Base-by-base conservation (phyloP, 2,113 vertebrate species). In the Microcebus ravelobensis region DNA sequence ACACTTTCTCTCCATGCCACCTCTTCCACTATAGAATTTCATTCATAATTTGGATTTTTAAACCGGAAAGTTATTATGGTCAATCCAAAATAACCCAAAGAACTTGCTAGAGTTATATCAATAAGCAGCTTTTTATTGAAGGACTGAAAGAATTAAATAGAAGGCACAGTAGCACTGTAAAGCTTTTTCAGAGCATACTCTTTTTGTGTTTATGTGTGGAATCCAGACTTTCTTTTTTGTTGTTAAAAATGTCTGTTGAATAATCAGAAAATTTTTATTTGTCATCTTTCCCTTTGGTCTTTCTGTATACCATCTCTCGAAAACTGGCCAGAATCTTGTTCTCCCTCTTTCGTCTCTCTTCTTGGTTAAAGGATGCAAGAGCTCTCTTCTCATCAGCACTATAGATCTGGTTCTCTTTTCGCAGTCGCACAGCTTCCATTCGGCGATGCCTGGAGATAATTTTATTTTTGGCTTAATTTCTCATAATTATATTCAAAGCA, bases 321-420 rank as follows among this genome's bases (percentile, higher is more conserved):
- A 99, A 99, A 97, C 99, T 99, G 3, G 99, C 99, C 93, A 99
- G 98, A 97, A 99, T 99, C 98, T 99, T 99, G 98, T 99, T 99
- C 97, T 99, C 99, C 52, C 99, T 98, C 98, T 99, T 99, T 45
- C 99, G 98, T 93, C 99, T 99, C 96, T 99, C 99, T 94, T 99
- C 99, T 98, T 99, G 99, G 98, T 99, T 99, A 98, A 99, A 99
- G 50, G 99, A 99, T 0, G 99, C 99, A 88, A 99, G 98, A 11
- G 99, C 99, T 98, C 99, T 98, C 98, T 99, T 99, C 27, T 99
- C 99, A 48, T 99, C 99, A 0, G 99, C 99, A 1, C 99, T 99
- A 98, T 99, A 99, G 92, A 99, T 99, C 99, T 99, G 99, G 99
- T 99, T 99, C 97, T 99, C 99, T 94, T 99, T 99, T 61, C 99